A percentile compares a stretch with the other conserved stretches of the same genome.
Conservation (phyloP, 2,888 invertebrate species). For the Ennomos fuscantarius region DNA sequence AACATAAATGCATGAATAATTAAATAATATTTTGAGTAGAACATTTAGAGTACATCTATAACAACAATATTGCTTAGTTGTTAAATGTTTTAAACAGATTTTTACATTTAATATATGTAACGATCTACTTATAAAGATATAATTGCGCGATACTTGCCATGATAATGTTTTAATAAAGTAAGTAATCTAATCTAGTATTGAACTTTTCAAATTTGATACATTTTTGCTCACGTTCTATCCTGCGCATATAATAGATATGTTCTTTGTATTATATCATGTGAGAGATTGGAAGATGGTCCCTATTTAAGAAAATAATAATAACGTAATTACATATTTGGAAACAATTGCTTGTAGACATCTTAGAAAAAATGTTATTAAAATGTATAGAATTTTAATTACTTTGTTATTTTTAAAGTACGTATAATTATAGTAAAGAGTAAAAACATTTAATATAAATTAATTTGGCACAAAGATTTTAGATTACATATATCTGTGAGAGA, state of each 20-base stretch:
- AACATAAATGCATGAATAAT: no score
- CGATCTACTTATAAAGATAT: constrained; percentile 34
- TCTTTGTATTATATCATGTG: no score
- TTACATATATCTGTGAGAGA: constrained; percentile 3
- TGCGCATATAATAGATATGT: no score
- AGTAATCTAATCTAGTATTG: background rate
- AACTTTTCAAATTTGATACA: constrained; percentile 10
- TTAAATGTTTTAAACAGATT: constrained; percentile 24
- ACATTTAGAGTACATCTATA: constrained; percentile 11
- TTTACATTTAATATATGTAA: constrained; percentile 8
- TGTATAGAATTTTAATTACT: no score
- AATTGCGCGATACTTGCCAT: constrained; percentile 41
- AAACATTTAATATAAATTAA: background rate
- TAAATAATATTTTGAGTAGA: background rate
- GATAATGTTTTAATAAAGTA: background rate
- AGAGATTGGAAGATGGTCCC: no score
- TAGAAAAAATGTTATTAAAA: no score
- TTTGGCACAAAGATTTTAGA: constrained; percentile 23
- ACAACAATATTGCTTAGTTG: constrained; percentile 29
- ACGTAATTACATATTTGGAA: no score
- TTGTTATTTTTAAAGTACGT: no score
- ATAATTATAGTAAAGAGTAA: no score
- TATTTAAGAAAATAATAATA: no score
- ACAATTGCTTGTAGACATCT: no score
- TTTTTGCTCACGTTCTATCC: no score